Conservation (phyloP, 2,888 invertebrate species). For the Caenorhabditis sp. region DNA sequence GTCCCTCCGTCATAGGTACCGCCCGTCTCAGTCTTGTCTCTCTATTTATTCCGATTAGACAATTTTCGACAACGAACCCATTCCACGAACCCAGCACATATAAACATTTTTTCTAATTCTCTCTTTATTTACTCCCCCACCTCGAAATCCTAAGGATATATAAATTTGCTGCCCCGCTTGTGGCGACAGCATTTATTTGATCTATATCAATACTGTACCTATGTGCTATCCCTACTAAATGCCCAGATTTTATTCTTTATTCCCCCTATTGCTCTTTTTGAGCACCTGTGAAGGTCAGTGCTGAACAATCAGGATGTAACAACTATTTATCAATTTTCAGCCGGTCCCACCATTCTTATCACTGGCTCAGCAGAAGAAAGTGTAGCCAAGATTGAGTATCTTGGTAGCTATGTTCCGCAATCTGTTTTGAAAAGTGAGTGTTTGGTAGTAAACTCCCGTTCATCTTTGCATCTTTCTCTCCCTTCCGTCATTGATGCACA, state of each 20-base stretch:
- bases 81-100: conserved; percentile 35
- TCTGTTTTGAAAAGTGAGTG: conserved; percentile 59
- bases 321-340: conserved; percentile 25
- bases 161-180: conserved; percentile 29
- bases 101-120: conserved; percentile 29
- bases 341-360: conserved; percentile 47
- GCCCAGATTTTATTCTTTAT: conserved; percentile 39
- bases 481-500: not conserved
- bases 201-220: conserved; percentile 24
- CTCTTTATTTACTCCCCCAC: conserved; percentile 40
- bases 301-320: not conserved
- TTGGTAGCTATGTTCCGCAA: conserved; percentile 43
- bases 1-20: conserved; percentile 42
- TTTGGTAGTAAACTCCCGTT: conserved; percentile 45
- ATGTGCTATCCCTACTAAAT: conserved; percentile 42
- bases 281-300: conserved; percentile 39
- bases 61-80: conserved; percentile 50
- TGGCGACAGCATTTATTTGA: conserved; percentile 53
- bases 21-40: conserved; percentile 28
- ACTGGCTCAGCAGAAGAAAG: conserved; percentile 27
- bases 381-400: conserved; percentile 29
- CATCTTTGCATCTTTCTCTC: not conserved
- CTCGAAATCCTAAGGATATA: conserved; percentile 43
- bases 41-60: conserved; percentile 32
- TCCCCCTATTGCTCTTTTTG: conserved; percentile 53